phyloP scores from a whole-genome alignment of 2,113 vertebrate genomes.

The Dolichallabes microphthalmus region DNA sequence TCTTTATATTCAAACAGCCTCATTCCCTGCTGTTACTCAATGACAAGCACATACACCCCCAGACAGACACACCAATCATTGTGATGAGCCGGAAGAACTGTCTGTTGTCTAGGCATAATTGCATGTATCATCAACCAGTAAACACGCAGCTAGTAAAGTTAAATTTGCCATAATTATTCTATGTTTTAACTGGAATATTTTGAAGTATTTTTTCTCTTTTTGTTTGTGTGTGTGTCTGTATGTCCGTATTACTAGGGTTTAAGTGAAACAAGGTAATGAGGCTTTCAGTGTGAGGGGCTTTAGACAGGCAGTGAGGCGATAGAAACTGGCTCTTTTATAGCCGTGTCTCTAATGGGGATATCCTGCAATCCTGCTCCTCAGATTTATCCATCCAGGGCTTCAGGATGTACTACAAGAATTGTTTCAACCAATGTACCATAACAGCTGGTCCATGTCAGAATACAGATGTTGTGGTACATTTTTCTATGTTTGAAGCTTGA shows the following conservation, averaged over 20 bases:
- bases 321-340: constrained; percentile 32
- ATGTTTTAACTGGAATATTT: background rate
- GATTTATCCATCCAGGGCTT: constrained; percentile 15
- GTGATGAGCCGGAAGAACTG: background rate
- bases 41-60: constrained; percentile 22
- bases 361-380: constrained; percentile 12
- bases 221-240: background rate
- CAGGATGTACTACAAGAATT: constrained; percentile 23
- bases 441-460: constrained; percentile 1
- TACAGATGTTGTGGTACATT: background rate
- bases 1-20: constrained; percentile 23
- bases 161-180: background rate
- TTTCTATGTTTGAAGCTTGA: too few relatives aligned
- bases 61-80: constrained; percentile 12
- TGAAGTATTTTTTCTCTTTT: background rate
- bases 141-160: background rate
- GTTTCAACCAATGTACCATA: constrained; percentile 24
- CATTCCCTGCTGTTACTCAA: constrained; percentile 27
- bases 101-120: constrained; percentile 11
- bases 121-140: constrained; percentile 30
- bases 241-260: constrained; percentile 13
- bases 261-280: constrained; percentile 48
- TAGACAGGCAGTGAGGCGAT: constrained; percentile 34
- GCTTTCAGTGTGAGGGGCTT: constrained; percentile 38
- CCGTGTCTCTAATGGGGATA: constrained; percentile 30